Percentiles rank a stretch among this genome's conserved stretches.
Evolutionary conservation across 2,888 invertebrate genomes (phyloP).

Genomic region (Rhamnusium bicolor): DNA sequence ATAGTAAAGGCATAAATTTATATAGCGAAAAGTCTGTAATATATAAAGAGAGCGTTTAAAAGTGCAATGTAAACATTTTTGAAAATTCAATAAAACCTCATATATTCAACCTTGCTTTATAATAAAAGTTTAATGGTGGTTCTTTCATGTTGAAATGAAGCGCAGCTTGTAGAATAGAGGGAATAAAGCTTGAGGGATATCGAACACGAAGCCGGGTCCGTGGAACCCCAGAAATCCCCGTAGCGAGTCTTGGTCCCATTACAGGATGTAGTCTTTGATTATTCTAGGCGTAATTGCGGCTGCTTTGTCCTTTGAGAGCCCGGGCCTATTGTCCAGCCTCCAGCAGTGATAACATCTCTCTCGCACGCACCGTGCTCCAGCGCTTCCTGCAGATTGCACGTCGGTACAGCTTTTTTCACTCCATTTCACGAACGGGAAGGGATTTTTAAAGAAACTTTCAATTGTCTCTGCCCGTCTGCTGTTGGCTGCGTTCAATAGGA

Average conservation of each 20-base stretch:
- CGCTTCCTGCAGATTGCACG: slow-evolving; percentile 44
- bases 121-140: slow-evolving; percentile 63
- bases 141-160: slow-evolving; percentile 62
- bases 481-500: slow-evolving; percentile 52
- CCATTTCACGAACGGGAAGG: slow-evolving; percentile 61
- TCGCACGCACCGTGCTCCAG: slow-evolving; percentile 40
- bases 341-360: slow-evolving; percentile 53
- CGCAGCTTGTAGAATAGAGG: slow-evolving; percentile 51
- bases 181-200: slow-evolving; percentile 52
- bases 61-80: slow-evolving; percentile 28
- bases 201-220: slow-evolving; percentile 39
- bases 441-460: slow-evolving; percentile 62
- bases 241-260: slow-evolving; percentile 64
- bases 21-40: not conserved
- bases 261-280: slow-evolving; percentile 69
- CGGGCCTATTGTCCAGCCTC: slow-evolving; percentile 65
- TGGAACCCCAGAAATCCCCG: slow-evolving; percentile 58
- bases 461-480: slow-evolving; percentile 60
- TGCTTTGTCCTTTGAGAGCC: slow-evolving; percentile 67
- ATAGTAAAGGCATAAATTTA: not conserved
- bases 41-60: slow-evolving; percentile 22
- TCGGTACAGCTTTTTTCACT: slow-evolving; percentile 58
- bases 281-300: slow-evolving; percentile 68
- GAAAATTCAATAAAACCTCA: slow-evolving; percentile 28
- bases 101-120: slow-evolving; percentile 53